phyloP scores from a whole-genome alignment of 2,797 vertebrate species.

The Malurus leucopterus region DNA sequence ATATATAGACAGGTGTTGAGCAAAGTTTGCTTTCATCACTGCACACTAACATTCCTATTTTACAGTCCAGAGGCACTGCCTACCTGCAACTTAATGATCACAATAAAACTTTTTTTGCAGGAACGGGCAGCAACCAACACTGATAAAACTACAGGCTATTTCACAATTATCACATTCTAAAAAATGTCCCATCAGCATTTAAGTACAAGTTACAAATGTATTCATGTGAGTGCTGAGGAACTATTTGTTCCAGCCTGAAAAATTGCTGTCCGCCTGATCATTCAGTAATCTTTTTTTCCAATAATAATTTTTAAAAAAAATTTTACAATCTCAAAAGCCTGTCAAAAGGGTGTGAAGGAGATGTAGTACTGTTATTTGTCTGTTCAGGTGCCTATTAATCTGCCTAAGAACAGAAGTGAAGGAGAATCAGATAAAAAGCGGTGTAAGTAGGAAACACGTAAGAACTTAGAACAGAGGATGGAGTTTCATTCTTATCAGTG shows the following conservation, averaged over 20 bases:
- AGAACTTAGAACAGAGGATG: slow-evolving; percentile 59
- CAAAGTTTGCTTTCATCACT: slow-evolving; percentile 74
- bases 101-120: slow-evolving; percentile 53
- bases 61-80: slow-evolving; percentile 67
- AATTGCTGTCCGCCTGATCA: background rate
- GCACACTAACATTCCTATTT: slow-evolving; percentile 71
- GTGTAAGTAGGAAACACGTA: slow-evolving; percentile 46
- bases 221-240: background rate
- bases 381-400: slow-evolving; percentile 32
- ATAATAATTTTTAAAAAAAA: slow-evolving; percentile 33
- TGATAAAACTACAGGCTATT: slow-evolving; percentile 20
- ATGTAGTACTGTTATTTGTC: slow-evolving; percentile 47
- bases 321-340: slow-evolving; percentile 1
- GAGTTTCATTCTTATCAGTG: slow-evolving; percentile 51
- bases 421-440: slow-evolving; percentile 41
- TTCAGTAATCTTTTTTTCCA: slow-evolving; percentile 31
- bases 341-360: slow-evolving; percentile 7
- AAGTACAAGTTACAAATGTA: background rate
- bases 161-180: slow-evolving; percentile 48
- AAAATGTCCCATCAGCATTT: slow-evolving; percentile 57
- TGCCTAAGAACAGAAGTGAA: slow-evolving; percentile 30
- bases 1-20: slow-evolving; percentile 77
- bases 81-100: slow-evolving; percentile 68
- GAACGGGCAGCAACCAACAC: slow-evolving; percentile 4
- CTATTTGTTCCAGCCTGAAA: slow-evolving; percentile 32